Evolutionary conservation across 2,888 invertebrate genomes (phyloP).

Genomic region (Phymatocera aterrima): DNA sequence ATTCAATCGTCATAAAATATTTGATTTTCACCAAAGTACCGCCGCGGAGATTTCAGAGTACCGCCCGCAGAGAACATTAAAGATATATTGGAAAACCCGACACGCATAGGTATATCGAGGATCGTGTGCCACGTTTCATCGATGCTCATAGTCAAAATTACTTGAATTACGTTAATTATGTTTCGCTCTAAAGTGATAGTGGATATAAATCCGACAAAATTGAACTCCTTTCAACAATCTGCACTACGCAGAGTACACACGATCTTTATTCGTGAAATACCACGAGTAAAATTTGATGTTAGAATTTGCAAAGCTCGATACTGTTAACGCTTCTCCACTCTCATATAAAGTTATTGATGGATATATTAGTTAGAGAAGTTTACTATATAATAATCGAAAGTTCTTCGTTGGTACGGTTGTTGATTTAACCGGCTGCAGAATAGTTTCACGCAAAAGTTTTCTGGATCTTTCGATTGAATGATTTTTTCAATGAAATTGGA

Average conservation of each 20-base stretch:
- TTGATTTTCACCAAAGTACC: neutral
- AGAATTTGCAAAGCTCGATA: neutral
- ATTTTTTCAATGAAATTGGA: neutral
- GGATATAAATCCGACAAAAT: too few species aligned
- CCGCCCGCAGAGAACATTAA: too few species aligned
- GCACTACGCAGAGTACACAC: neutral
- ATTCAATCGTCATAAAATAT: slow-evolving; percentile 33
- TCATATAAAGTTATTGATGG: neutral
- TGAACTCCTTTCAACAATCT: neutral
- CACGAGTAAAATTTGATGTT: neutral
- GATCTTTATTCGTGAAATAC: neutral
- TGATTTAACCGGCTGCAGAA: neutral
- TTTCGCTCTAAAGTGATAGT: too few species aligned
- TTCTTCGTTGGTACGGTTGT: neutral
- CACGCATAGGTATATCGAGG: too few species aligned
- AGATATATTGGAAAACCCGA: neutral
- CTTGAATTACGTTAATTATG: too few species aligned
- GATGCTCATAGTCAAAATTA: too few species aligned
- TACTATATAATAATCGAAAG: neutral
- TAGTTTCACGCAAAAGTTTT: neutral
- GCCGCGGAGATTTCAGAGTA: neutral
- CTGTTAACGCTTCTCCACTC: neutral
- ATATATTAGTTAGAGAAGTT: slow-evolving; percentile 13
- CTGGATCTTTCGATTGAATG: too few species aligned
- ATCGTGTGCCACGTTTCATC: neutral